Percentiles rank a stretch among this genome's conserved stretches.
These are phyloP conservation scores for Diceros bicornis DNA, from an alignment of 2,797 vertebrate genomes.

Conservation along the genomic window DNA sequence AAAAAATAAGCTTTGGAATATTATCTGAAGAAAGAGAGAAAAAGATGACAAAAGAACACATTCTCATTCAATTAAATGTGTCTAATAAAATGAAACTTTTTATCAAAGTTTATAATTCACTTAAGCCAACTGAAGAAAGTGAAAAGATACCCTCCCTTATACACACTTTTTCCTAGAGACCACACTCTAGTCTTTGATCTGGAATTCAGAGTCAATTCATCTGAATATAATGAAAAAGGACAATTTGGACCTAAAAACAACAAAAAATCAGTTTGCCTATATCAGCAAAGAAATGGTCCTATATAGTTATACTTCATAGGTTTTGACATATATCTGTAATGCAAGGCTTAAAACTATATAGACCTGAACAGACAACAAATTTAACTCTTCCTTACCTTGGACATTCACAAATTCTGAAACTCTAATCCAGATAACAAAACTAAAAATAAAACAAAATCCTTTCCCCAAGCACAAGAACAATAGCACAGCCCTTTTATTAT, in stretches of 20 bases:
- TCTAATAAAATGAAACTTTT: not conserved
- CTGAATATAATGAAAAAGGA: constrained; percentile 92
- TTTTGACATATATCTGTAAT: constrained; percentile 75
- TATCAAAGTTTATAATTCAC: constrained; percentile 58
- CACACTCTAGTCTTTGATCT: constrained; percentile 64
- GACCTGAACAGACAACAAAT: constrained; percentile 75
- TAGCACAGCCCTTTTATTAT: not conserved
- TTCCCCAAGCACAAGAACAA: not conserved
- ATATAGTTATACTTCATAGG: constrained; percentile 88
- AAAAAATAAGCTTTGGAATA: constrained; percentile 23
- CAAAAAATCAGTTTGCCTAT: constrained; percentile 80
- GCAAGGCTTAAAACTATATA: constrained; percentile 81
- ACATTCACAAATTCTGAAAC: constrained; percentile 79
- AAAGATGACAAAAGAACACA: constrained; percentile 2
- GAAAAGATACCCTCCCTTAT: not conserved
- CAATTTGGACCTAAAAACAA: constrained; percentile 89
- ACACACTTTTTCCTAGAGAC: constrained; percentile 78
- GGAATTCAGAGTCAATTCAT: constrained; percentile 87
- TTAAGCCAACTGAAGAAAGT: constrained; percentile 20
- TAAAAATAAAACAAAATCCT: constrained; percentile 58
- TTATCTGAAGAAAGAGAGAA: not conserved
- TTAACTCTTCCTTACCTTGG: constrained; percentile 88
- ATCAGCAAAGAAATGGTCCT: constrained; percentile 82
- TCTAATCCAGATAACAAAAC: not conserved
- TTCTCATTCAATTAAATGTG: constrained; percentile 49